Conservation (phyloP, 2,113 vertebrate genomes). For the Cisticola juncidis region DNA sequence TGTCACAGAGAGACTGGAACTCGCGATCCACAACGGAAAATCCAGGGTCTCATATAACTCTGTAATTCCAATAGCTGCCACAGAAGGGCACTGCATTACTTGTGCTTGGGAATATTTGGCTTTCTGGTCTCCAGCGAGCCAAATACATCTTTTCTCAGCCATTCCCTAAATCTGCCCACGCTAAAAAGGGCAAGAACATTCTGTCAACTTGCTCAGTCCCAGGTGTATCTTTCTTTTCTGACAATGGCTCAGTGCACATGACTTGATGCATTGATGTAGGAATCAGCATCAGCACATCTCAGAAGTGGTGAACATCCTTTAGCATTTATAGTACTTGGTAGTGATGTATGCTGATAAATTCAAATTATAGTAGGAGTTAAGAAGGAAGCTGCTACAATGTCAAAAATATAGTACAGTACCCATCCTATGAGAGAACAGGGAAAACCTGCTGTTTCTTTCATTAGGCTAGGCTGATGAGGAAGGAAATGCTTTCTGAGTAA, state of each 20-base stretch:
- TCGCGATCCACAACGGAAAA: background rate
- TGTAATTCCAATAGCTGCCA: constrained; percentile 29
- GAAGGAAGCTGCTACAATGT: background rate
- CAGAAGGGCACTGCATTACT: background rate
- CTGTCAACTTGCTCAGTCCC: background rate
- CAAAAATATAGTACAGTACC: background rate
- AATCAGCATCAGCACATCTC: background rate
- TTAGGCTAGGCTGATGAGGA: background rate
- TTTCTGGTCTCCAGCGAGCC: background rate
- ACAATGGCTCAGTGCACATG: background rate
- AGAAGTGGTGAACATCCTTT: background rate
- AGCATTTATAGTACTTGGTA: background rate
- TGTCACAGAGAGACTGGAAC: background rate
- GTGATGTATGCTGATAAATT: background rate
- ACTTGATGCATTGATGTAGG: background rate
- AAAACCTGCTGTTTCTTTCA: background rate
- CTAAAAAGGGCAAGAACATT: background rate
- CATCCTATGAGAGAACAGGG: background rate
- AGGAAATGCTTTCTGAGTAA: background rate
- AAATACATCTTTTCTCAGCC: background rate
- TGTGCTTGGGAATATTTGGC: background rate
- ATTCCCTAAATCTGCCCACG: background rate
- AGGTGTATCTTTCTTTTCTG: constrained; percentile 18
- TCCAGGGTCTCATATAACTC: background rate
- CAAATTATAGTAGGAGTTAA: background rate